Evolutionary conservation across 1,140 invertebrate genomes (phyloP).

Genomic region (Oreohelix idahoensis): DNA sequence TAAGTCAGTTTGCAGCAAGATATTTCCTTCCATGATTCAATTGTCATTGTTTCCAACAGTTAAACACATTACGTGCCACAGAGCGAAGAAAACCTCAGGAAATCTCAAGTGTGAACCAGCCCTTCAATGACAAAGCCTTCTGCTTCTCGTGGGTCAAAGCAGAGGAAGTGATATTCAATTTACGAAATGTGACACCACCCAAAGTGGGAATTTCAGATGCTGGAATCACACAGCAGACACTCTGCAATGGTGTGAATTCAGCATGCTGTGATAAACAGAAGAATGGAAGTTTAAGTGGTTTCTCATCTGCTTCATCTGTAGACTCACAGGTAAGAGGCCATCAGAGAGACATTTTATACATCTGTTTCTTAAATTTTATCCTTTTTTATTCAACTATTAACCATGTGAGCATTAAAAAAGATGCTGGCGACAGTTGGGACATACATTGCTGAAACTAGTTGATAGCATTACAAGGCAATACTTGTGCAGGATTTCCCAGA

Average conservation of each 20-base stretch:
- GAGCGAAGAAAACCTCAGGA: conserved; percentile 78
- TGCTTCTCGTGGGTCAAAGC: conserved; percentile 80
- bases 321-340: not conserved
- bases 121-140: conserved; percentile 78
- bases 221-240: not conserved
- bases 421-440: too few species aligned
- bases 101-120: conserved; percentile 76
- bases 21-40: too few species aligned
- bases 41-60: conserved; percentile 71
- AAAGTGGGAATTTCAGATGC: not conserved
- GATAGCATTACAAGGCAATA: too few species aligned
- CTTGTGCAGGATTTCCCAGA: too few species aligned
- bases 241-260: not conserved
- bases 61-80: conserved; percentile 78
- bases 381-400: too few species aligned
- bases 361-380: too few species aligned
- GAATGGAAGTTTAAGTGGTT: not conserved
- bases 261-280: not conserved
- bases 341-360: too few species aligned
- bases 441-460: too few species aligned
- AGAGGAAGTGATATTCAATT: conserved; percentile 77
- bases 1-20: too few species aligned
- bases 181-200: conserved; percentile 4
- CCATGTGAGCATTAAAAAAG: too few species aligned
- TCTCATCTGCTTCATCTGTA: not conserved